These are phyloP conservation scores for Echinops telfairi DNA, from an alignment of 2,113 vertebrate genomes.

Conservation along the genomic window DNA sequence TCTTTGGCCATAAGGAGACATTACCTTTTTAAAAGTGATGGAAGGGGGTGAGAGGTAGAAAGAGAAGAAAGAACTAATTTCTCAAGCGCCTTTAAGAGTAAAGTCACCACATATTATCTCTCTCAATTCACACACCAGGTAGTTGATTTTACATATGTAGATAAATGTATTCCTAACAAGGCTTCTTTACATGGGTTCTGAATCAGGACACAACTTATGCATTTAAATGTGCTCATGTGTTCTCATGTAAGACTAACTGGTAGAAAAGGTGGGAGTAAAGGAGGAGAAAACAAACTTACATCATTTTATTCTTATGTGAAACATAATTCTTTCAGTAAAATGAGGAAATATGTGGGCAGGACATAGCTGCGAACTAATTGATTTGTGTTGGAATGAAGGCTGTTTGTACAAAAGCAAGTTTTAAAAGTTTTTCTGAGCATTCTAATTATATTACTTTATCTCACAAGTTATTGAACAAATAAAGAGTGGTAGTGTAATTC, in stretches of 20 bases:
- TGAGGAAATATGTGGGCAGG: slow-evolving; percentile 51
- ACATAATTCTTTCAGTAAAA: slow-evolving; percentile 63
- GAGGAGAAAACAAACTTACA: slow-evolving; percentile 50
- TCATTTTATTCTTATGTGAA: slow-evolving; percentile 61
- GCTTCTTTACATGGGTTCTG: background rate
- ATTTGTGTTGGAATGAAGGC: slow-evolving; percentile 58
- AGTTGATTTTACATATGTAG: background rate
- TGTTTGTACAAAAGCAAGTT: slow-evolving; percentile 69
- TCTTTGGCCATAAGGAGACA: background rate
- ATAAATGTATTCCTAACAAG: slow-evolving; percentile 45
- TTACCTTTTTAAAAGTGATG: background rate
- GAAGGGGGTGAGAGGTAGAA: background rate
- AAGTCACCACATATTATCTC: background rate
- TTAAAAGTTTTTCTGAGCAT: slow-evolving; percentile 30
- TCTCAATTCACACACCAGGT: slow-evolving; percentile 43
- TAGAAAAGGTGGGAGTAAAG: slow-evolving; percentile 36
- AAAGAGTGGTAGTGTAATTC: slow-evolving; percentile 52
- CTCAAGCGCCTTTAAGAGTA: background rate
- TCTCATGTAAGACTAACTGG: slow-evolving; percentile 41
- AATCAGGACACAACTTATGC: slow-evolving; percentile 61
- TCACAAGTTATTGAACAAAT: slow-evolving; percentile 68
- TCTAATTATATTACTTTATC: slow-evolving; percentile 64
- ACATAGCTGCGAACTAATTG: slow-evolving; percentile 55
- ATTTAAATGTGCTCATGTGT: slow-evolving; percentile 53
- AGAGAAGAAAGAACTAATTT: background rate